These are phyloP conservation scores for Dryococelus australis DNA, from an alignment of 2,888 invertebrate species.

Conservation along the genomic window DNA sequence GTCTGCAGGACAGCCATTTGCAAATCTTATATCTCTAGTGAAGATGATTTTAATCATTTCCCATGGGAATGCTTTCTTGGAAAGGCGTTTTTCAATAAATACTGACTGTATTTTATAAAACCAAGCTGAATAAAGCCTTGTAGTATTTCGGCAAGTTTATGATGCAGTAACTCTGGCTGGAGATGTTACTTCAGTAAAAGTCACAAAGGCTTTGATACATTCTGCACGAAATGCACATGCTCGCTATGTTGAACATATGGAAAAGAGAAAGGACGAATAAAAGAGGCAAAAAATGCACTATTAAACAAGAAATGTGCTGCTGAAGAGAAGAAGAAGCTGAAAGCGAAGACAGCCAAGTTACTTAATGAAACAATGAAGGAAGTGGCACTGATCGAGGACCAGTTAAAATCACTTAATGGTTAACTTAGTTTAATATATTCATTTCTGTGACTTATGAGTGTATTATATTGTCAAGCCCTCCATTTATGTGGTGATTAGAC, in stretches of 20 bases:
- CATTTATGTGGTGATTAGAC: too few species aligned
- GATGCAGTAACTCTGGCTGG: neutral
- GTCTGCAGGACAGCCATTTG: neutral
- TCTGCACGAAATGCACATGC: neutral
- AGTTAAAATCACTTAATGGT: neutral
- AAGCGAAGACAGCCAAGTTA: neutral
- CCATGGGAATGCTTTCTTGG: neutral
- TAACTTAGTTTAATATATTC: neutral
- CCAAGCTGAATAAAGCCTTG: neutral
- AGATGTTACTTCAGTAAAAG: neutral
- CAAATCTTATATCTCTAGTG: neutral
- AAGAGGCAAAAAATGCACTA: neutral
- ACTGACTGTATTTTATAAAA: neutral
- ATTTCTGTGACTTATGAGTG: neutral
- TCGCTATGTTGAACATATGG: neutral
- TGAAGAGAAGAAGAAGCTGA: neutral
- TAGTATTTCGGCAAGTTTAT: too few species aligned
- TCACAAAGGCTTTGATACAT: neutral
- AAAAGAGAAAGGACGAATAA: neutral
- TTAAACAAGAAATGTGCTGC: neutral
- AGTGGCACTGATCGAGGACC: neutral
- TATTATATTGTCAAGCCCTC: neutral
- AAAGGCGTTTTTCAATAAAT: neutral
- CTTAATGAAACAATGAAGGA: neutral
- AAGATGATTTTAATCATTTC: slow-evolving; percentile 8